These are phyloP conservation scores for Suncus etruscus DNA, from an alignment of 2,113 vertebrate genomes.

Conservation along the genomic window DNA sequence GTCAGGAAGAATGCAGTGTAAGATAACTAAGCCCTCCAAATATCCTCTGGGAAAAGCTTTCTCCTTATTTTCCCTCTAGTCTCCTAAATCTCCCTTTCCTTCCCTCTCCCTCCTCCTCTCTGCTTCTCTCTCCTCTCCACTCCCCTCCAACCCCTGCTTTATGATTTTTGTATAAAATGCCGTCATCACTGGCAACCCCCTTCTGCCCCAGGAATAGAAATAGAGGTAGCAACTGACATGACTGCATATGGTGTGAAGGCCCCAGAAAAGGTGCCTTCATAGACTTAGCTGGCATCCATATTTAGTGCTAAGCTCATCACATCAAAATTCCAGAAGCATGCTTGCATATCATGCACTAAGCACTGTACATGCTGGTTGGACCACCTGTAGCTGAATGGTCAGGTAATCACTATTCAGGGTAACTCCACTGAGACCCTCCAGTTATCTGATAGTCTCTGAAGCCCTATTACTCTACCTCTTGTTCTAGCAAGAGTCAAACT, in stretches of 20 bases:
- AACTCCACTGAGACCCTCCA: background rate
- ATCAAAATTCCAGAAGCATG: background rate
- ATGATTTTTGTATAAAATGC: background rate
- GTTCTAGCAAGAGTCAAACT: background rate
- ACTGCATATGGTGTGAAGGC: too few species aligned
- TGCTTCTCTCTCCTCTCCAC: background rate
- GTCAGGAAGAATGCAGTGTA: background rate
- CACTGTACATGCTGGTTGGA: too few species aligned
- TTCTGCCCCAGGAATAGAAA: background rate
- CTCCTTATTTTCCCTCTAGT: background rate
- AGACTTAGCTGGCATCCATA: background rate
- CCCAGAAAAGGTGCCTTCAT: background rate
- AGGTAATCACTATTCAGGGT: too few species aligned
- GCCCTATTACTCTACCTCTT: background rate
- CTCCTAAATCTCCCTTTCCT: background rate
- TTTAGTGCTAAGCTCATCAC: background rate
- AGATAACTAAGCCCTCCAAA: background rate
- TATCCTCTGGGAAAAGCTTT: background rate
- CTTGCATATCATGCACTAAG: background rate
- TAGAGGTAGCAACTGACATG: too few species aligned
- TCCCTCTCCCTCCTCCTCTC: background rate
- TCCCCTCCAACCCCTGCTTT: background rate
- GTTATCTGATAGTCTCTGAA: background rate
- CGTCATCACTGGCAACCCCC: background rate
- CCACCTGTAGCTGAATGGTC: accelerated